Evolutionary conservation across 2,113 vertebrate genomes (phyloP), one percentile per base, ranked within the genome.

Genomic region (Ictidomys tridecemlineatus): DNA sequence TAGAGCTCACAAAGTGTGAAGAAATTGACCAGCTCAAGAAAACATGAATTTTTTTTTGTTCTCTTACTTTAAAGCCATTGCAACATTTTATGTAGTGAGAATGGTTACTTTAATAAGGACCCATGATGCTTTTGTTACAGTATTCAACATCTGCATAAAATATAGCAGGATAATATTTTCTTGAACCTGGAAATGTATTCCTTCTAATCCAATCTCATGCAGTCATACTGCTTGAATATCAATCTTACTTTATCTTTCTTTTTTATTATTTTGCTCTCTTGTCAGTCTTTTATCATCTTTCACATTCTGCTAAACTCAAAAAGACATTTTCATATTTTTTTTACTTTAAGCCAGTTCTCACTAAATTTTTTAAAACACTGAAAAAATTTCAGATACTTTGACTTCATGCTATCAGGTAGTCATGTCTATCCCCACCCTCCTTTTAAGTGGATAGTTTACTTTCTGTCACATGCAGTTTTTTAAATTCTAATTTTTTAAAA

Each of bases 401-500:
- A 58, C 92, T 85, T 84, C 17, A 72, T 95, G 37, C 24, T 5
- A 69, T 89, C 32, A 82, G 51, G 53, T 74, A 74, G 45, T 32
- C 85, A 1, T 58, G 63, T 87, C 7, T 88, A 8, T 5, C 8
- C 7, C 34, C 32, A 2, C 1, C 18, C 14, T 1, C 26, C 77
- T 72, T 85, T 58, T 39, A 93, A 65, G 8, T 34, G 45, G 77
- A 10, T 61, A 51, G 16, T 89, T 83, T 37, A 34, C 6, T 80
- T 92, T 56, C 45, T 85, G 32, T 72, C 14, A 14, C 39, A 94
- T 96, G 85, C 22, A 80, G 53, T 30, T 92, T 90, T 73, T 26
- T 96, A 30, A 76, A 85, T 83, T 89, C 34, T 93, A 63, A 88
- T 70, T 73, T 48, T 96, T 85, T 94, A 69, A 67, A 91, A 90